Evolutionary conservation across 2,797 vertebrate genomes (phyloP).

Genomic region (Gallinago solitaria): DNA sequence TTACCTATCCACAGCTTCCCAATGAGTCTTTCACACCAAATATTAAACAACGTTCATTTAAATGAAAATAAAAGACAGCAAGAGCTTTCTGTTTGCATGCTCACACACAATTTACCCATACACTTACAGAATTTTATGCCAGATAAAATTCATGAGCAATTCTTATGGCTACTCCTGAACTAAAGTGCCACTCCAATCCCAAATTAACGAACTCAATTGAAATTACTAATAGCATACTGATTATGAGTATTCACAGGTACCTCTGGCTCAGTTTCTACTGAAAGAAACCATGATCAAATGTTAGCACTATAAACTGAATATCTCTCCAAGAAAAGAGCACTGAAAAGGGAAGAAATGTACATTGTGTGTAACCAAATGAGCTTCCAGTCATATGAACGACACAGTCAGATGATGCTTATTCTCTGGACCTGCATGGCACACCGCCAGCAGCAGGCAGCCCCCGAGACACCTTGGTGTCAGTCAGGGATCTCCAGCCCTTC

Average conservation of each 20-base stretch:
- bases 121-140: background rate
- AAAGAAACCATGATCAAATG: background rate
- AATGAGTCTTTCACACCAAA: background rate
- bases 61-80: background rate
- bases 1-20: background rate
- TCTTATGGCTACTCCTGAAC: background rate
- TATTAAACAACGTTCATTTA: background rate
- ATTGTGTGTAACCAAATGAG: background rate
- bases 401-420: background rate
- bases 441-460: background rate
- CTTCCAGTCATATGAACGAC: background rate
- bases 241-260: background rate
- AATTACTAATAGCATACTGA: background rate
- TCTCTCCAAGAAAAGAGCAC: background rate
- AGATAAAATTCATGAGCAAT: background rate
- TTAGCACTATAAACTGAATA: background rate
- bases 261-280: background rate
- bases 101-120: background rate
- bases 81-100: background rate
- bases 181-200: background rate
- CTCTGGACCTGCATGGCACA: background rate
- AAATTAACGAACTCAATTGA: background rate
- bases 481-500: background rate
- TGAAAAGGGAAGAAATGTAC: background rate
- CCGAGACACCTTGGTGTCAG: rapidly evolving